These are phyloP conservation scores for Bettongia penicillata DNA, from an alignment of 2,113 vertebrate genomes.

Conservation along the genomic window DNA sequence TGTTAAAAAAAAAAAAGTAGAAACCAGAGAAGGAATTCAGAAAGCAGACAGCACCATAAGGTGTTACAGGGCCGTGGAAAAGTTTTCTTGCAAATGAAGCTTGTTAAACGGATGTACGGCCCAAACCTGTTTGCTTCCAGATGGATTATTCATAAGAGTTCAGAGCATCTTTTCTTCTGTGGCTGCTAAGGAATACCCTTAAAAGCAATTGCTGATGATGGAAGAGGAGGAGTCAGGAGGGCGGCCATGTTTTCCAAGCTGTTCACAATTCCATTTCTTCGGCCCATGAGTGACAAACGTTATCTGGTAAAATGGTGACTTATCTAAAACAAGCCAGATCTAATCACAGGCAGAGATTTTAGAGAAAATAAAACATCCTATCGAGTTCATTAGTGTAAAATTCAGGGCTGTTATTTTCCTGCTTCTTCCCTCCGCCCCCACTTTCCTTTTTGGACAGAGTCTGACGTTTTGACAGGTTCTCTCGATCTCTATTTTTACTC, in stretches of 20 bases:
- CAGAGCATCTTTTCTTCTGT: not conserved
- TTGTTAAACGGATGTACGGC: not conserved
- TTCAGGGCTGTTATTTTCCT: not conserved
- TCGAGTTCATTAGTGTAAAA: slow-evolving; percentile 21
- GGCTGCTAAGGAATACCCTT: not conserved
- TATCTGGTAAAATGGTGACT: slow-evolving; percentile 2
- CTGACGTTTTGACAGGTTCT: slow-evolving; percentile 55
- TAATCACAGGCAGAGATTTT: not conserved
- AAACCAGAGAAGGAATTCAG: not conserved
- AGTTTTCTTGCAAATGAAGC: not conserved
- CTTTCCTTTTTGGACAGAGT: slow-evolving; percentile 1
- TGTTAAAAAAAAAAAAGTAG: slow-evolving; percentile 21
- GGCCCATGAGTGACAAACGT: not conserved
- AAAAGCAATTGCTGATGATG: slow-evolving; percentile 21
- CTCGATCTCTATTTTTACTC: slow-evolving; percentile 67
- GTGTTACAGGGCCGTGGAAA: not conserved
- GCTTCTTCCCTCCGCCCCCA: not conserved
- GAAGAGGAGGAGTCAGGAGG: not conserved
- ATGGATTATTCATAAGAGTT: not conserved
- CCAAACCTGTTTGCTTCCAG: not conserved
- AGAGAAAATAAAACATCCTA: not conserved
- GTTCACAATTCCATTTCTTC: slow-evolving; percentile 10
- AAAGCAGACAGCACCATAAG: not conserved
- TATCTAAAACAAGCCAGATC: not conserved
- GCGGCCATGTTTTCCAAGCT: slow-evolving; percentile 19